Percentiles rank a stretch among this genome's conserved stretches.
Evolutionary conservation across 2,888 invertebrate species (phyloP).

Genomic region (Tetranychus piercei): DNA sequence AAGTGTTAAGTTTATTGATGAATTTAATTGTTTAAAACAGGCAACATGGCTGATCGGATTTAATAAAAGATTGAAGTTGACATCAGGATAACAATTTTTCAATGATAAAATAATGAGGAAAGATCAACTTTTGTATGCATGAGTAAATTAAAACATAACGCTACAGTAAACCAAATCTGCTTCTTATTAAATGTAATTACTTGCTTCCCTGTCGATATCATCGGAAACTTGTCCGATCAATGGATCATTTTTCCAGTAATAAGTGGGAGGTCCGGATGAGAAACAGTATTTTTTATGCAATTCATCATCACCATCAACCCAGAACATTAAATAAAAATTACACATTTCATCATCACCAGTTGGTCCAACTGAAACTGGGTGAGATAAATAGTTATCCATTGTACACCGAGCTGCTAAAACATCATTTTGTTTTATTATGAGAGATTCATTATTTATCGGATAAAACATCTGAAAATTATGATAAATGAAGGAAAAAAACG

Average conservation of each 20-base stretch:
- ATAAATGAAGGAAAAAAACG: conserved; percentile 9
- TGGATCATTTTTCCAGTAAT: conserved; percentile 50
- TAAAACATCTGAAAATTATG: conserved; percentile 64
- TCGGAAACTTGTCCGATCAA: conserved; percentile 30
- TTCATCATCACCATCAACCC: conserved; percentile 52
- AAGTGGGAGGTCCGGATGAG: conserved; percentile 59
- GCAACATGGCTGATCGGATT: too few species aligned
- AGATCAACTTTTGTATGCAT: too few species aligned
- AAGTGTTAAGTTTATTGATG: too few species aligned
- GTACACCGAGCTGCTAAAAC: conserved; percentile 73
- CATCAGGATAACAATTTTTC: too few species aligned
- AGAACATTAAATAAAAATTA: conserved; percentile 86
- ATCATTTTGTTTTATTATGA: conserved; percentile 50
- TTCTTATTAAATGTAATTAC: conserved; percentile 12
- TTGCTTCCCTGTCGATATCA: conserved; percentile 26
- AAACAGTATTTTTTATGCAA: conserved; percentile 63
- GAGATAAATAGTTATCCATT: conserved; percentile 54
- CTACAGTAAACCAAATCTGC: too few species aligned
- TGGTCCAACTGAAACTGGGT: conserved; percentile 50
- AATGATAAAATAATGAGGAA: too few species aligned
- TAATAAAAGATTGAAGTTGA: too few species aligned
- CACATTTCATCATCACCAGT: conserved; percentile 89
- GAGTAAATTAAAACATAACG: too few species aligned
- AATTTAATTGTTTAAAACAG: too few species aligned
- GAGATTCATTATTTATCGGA: conserved; percentile 44